These are phyloP conservation scores for Dolomedes plantarius DNA, from an alignment of 2,888 invertebrate genomes.

Conservation along the genomic window DNA sequence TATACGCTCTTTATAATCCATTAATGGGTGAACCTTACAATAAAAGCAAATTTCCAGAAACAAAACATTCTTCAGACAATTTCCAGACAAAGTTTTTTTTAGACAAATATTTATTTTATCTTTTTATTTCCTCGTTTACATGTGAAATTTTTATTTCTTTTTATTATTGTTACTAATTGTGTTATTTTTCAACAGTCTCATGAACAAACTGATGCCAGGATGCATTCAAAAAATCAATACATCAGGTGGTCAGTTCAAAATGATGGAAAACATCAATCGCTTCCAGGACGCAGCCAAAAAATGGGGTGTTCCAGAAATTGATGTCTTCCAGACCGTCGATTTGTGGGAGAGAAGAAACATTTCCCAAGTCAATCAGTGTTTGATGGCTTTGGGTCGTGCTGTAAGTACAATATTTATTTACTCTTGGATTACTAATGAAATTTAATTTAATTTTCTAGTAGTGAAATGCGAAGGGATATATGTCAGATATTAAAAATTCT, in stretches of 20 bases:
- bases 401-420: constrained; percentile 78
- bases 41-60: too few relatives aligned
- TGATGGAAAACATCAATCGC: constrained; percentile 99
- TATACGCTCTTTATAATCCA: too few relatives aligned
- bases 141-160: too few relatives aligned
- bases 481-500: too few relatives aligned
- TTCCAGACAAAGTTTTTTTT: too few relatives aligned
- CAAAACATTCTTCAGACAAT: too few relatives aligned
- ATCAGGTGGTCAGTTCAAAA: constrained; percentile 96
- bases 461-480: too few relatives aligned
- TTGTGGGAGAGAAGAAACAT: constrained; percentile 98
- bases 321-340: constrained; percentile 99
- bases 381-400: constrained; percentile 93
- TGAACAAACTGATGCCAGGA: constrained; percentile 95
- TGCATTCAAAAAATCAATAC: constrained; percentile 97
- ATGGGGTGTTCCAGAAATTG: constrained; percentile 97
- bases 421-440: not conserved
- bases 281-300: constrained; percentile 97
- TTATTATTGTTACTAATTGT: too few relatives aligned
- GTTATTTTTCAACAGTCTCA: constrained; percentile 80
- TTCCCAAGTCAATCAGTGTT: constrained; percentile 95
- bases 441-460: too few relatives aligned
- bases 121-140: too few relatives aligned
- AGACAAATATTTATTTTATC: too few relatives aligned
- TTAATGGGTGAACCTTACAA: too few relatives aligned